These are phyloP conservation scores for Falcaria lacertinaria DNA, from an alignment of 2,888 invertebrate species.

Conservation along the genomic window DNA sequence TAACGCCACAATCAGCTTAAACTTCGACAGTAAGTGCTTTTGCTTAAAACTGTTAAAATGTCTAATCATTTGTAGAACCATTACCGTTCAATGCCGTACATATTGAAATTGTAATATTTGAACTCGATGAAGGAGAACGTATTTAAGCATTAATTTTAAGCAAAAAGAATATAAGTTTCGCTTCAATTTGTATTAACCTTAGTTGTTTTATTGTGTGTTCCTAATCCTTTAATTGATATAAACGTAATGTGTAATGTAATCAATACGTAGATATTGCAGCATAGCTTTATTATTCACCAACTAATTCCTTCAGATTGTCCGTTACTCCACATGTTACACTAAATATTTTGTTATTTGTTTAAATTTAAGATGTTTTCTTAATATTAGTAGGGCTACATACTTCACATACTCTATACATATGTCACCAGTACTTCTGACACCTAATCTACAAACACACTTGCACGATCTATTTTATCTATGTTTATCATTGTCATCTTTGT, in stretches of 20 bases:
- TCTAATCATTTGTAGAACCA: background rate
- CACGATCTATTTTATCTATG: too few species aligned
- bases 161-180: constrained; percentile 10
- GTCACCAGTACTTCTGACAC: constrained; percentile 13
- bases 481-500: constrained; percentile 20
- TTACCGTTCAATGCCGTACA: background rate
- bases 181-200: constrained; percentile 45
- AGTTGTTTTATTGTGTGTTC: constrained; percentile 53
- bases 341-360: constrained; percentile 32
- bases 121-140: background rate
- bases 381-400: constrained; percentile 29
- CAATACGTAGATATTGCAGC: constrained; percentile 69
- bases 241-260: constrained; percentile 35
- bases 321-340: constrained; percentile 68
- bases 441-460: constrained; percentile 22
- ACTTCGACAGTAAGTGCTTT: constrained; percentile 96
- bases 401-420: constrained; percentile 5
- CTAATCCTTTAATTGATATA: constrained; percentile 53
- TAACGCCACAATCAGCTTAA: constrained; percentile 97
- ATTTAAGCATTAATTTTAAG: constrained; percentile 2
- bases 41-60: background rate
- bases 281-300: constrained; percentile 67
- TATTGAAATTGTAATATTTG: too few species aligned
- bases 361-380: constrained; percentile 74
- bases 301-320: constrained; percentile 56